Conservation (phyloP, 2,888 invertebrate species). For the Eupelmus urozonus region DNA sequence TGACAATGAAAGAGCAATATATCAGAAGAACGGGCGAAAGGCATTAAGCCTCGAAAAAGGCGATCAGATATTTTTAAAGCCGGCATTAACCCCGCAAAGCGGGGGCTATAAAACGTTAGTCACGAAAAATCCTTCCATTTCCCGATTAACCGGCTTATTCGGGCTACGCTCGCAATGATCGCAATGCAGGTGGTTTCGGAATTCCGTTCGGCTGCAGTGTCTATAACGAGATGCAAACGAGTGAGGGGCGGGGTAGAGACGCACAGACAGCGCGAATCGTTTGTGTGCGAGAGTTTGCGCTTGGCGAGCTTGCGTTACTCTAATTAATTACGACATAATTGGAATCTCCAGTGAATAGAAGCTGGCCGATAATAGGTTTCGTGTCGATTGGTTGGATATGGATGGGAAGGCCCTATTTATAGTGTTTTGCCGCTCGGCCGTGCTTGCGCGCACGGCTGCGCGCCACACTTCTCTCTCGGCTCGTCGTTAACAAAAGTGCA, state of each 20-base stretch:
- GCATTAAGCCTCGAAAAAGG: no score
- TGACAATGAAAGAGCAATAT: no score
- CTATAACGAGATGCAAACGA: neutral
- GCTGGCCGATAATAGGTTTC: constrained; percentile 40
- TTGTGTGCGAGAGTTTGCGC: neutral
- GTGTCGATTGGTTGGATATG: constrained; percentile 39
- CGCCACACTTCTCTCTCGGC: neutral
- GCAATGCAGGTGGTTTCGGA: neutral
- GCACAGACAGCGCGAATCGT: neutral
- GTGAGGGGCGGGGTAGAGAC: neutral
- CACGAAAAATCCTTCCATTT: no score
- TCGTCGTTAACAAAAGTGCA: no score
- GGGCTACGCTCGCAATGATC: no score
- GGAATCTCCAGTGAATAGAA: constrained; percentile 49
- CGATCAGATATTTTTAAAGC: no score
- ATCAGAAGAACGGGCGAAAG: no score
- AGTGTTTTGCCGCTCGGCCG: neutral
- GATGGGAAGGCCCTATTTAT: constrained; percentile 34
- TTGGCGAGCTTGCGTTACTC: constrained; percentile 33
- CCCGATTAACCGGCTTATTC: no score
- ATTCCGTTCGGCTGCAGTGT: neutral
- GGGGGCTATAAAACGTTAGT: no score
- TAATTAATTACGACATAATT: constrained; percentile 57
- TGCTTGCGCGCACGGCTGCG: neutral
- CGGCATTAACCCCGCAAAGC: no score